These are phyloP conservation scores for Cisticola juncidis DNA, from an alignment of 2,113 vertebrate genomes.

Conservation along the genomic window DNA sequence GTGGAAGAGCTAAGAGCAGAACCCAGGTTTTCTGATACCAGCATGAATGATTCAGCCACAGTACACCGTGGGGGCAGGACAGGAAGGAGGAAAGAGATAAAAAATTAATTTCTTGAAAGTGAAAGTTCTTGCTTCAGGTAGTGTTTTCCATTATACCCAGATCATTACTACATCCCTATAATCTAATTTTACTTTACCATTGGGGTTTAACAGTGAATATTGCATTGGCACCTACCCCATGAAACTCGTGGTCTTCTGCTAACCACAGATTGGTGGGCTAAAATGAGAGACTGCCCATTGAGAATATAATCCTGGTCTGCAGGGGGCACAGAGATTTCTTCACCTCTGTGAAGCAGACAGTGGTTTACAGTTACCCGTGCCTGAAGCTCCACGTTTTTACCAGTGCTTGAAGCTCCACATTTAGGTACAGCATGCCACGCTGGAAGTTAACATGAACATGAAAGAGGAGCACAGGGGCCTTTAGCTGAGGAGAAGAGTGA, in stretches of 20 bases:
- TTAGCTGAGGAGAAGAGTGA: background rate
- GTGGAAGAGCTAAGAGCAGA: constrained; percentile 23
- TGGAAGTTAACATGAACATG: background rate
- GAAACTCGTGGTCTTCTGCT: background rate
- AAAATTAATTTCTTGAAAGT: background rate
- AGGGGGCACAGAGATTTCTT: constrained; percentile 13
- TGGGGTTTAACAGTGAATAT: background rate
- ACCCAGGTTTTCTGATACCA: background rate
- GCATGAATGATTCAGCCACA: constrained; percentile 1
- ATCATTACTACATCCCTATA: background rate
- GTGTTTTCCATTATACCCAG: background rate
- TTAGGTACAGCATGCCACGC: background rate
- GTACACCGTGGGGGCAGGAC: background rate
- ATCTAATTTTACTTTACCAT: background rate
- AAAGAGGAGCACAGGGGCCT: background rate
- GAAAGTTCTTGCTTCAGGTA: background rate
- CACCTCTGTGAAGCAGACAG: background rate
- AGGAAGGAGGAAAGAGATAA: background rate
- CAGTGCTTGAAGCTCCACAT: rapidly evolving
- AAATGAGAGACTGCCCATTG: background rate
- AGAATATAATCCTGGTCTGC: constrained; percentile 34
- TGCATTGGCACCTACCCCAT: background rate
- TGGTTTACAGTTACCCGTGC: background rate
- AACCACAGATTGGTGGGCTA: background rate
- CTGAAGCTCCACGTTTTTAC: background rate